A percentile compares a stretch with the other conserved stretches of the same genome.
phyloP scores from a whole-genome alignment of 2,888 invertebrate species.

The Xylota sylvarum region DNA sequence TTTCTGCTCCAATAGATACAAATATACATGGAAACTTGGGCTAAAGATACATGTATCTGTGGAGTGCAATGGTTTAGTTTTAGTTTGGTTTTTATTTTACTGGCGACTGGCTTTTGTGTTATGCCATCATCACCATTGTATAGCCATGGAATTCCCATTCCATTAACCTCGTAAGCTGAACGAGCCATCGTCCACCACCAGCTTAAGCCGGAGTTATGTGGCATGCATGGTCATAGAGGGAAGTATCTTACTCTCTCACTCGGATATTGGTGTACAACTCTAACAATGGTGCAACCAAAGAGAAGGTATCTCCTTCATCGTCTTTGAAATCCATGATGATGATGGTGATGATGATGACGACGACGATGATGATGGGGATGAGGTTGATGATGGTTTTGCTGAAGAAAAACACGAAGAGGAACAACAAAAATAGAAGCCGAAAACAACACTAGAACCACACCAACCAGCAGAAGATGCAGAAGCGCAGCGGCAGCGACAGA shows the following conservation, averaged over 20 bases:
- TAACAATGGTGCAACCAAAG: constrained; percentile 1
- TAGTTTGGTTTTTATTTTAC: constrained; percentile 46
- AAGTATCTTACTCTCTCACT: constrained; percentile 35
- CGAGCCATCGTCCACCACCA: constrained; percentile 38
- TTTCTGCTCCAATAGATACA: constrained; percentile 78
- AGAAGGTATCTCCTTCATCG: not conserved
- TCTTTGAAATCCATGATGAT: constrained; percentile 9
- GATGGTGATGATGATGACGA: constrained; percentile 21
- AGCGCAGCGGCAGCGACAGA: constrained; percentile 40
- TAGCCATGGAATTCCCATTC: constrained; percentile 74
- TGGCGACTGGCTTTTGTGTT: constrained; percentile 55
- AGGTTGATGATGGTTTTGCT: constrained; percentile 53
- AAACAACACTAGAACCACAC: constrained; percentile 23
- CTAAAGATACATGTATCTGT: constrained; percentile 45
- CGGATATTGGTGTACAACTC: not conserved
- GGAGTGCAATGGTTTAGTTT: constrained; percentile 71
- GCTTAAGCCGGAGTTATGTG: constrained; percentile 48
- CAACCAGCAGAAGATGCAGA: constrained; percentile 6
- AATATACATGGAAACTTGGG: constrained; percentile 47
- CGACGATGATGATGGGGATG: constrained; percentile 40
- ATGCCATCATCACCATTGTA: constrained; percentile 71
- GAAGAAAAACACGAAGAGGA: constrained; percentile 69
- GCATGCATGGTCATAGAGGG: constrained; percentile 70
- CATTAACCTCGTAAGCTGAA: constrained; percentile 75
- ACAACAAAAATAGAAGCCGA: constrained; percentile 50